Evolutionary conservation across 64 coral and sea anemone genomes (phyloP).

Genomic region (Dendronephthya gigantea): DNA sequence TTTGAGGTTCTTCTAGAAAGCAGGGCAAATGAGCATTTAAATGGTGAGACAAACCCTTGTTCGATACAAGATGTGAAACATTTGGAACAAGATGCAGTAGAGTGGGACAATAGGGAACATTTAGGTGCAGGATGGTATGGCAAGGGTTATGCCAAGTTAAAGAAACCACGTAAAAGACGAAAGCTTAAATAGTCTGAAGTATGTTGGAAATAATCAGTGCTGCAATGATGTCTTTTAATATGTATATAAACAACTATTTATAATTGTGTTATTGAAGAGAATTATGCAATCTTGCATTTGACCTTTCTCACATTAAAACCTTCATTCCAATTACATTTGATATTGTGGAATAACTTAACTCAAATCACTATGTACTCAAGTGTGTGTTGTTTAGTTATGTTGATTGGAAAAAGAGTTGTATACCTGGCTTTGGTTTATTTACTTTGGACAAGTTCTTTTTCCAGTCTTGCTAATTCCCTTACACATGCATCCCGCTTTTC

Average conservation of each 20-base stretch:
- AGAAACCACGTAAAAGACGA: slow-evolving; percentile 48
- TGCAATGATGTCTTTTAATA: too few relatives aligned
- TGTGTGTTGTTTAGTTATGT: neutral
- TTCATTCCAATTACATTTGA: too few relatives aligned
- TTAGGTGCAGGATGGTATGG: slow-evolving; percentile 72
- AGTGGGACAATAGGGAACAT: slow-evolving; percentile 1
- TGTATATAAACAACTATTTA: too few relatives aligned
- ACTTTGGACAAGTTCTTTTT: neutral
- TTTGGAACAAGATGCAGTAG: neutral
- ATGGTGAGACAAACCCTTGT: slow-evolving; percentile 2
- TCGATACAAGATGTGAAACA: neutral
- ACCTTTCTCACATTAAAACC: too few relatives aligned
- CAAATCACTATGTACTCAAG: too few relatives aligned
- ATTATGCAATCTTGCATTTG: too few relatives aligned
- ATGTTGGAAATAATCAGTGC: too few relatives aligned
- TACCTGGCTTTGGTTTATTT: neutral
- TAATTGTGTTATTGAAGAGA: too few relatives aligned
- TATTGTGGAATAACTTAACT: too few relatives aligned
- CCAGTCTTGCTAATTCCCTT: neutral
- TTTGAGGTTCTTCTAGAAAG: neutral
- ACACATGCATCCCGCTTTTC: neutral
- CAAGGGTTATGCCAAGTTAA: slow-evolving; percentile 66
- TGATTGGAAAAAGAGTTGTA: neutral
- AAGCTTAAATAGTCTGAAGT: neutral
- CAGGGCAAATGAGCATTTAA: neutral